Evolutionary conservation across 2,797 vertebrate species (phyloP), one percentile per base, ranked within the genome.

Genomic region (Cheirogaleus major): DNA sequence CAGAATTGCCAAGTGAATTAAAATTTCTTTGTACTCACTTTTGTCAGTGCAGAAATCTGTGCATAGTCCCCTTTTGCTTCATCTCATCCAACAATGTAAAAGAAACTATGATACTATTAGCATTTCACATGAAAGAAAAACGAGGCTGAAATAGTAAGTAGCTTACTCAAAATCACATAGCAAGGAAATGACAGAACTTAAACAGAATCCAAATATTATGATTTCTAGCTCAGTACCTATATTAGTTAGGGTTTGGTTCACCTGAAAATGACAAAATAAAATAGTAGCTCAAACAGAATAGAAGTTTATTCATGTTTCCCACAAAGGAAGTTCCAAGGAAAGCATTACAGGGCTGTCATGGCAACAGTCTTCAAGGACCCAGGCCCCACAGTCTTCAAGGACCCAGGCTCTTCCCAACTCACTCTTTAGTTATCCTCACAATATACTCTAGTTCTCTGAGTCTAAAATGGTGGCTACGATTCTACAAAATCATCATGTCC

Each of bases 181-280:
- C 52, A 89, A 85, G 50, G 30, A 93, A 92, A 87, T 48, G 55
- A 93, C 5, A 63, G 38, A 95, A 82, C 25, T 89, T 65, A 38
- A 91, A 72, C 30, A 85, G 27, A 89, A 86, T 59, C 3, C 70
- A 95, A 89, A 52, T 82, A 50, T 69, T 93, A 92, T 57, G 17
- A 61, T 70, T 89, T 85, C 59, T 41, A 88, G n/a, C 57, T 81
- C 72, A 96, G 25, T 65, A 80, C 48, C 30, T 65, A 11, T 22
- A 88, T 52, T 55, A 63, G 25, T 61, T 63, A 92, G 30, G 65
- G 70, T 23, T 78, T 91, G 61, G 57, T 79, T 94, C 50, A 95
- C n/a, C 41, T 57, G 7, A 41, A 96, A 67, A 79, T 73, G 38
- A 89, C 72, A 92, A 87, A 90, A 95, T 20, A 75, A 89, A 93